A percentile compares a stretch with the other conserved stretches of the same genome.
phyloP scores from a whole-genome alignment of 2,797 vertebrate genomes.

The Protosalanx chinensis region DNA sequence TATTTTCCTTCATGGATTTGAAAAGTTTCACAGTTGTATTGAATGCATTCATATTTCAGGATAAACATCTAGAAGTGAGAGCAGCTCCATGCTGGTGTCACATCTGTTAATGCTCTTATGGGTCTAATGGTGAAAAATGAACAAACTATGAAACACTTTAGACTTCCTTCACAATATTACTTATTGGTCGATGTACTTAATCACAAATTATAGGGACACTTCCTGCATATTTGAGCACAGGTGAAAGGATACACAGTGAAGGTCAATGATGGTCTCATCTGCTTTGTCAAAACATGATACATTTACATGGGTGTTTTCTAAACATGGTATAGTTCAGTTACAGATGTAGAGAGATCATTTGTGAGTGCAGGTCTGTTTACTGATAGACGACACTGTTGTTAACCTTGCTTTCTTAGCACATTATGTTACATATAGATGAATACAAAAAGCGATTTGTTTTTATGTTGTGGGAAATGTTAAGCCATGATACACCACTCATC shows the following conservation, averaged over 20 bases:
- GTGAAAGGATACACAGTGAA: constrained; percentile 3
- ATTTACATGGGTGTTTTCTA: neutral
- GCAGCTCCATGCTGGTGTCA: neutral
- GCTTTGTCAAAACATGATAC: constrained; percentile 32
- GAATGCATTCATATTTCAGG: neutral
- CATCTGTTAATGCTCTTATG: neutral
- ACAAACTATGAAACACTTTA: constrained; percentile 22
- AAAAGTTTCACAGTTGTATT: neutral
- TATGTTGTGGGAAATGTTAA: neutral
- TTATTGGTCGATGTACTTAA: neutral
- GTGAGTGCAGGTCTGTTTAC: constrained; percentile 32
- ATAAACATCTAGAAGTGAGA: constrained; percentile 7
- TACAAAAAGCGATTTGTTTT: constrained; percentile 3
- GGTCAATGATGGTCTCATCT: neutral
- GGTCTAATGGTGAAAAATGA: neutral
- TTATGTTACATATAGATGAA: constrained; percentile 11
- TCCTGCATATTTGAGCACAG: constrained; percentile 1
- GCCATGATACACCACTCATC: constrained; percentile 20
- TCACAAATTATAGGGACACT: constrained; percentile 13
- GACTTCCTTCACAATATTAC: constrained; percentile 29
- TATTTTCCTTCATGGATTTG: too few relatives aligned
- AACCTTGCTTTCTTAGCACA: constrained; percentile 17
- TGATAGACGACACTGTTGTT: constrained; percentile 33
- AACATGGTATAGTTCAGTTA: neutral
- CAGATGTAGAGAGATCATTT: constrained; percentile 4